Base-by-base conservation (phyloP, 2,888 invertebrate genomes). In the Rhorus exstirpatorius region DNA sequence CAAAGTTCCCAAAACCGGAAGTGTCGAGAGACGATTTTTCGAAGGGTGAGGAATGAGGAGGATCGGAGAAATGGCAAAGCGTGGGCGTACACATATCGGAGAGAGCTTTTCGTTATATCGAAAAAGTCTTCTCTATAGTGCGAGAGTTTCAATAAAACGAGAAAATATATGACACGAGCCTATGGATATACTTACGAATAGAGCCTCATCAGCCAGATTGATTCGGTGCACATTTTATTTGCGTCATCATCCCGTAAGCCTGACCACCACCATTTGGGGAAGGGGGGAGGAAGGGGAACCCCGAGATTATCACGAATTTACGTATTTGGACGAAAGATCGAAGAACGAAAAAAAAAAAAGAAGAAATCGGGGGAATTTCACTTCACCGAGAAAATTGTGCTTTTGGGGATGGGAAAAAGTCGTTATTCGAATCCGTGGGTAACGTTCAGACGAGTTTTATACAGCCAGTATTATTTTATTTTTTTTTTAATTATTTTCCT, bases 171-270 rank as follows among this genome's bases (percentile, higher is more conserved):
- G n/a, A n/a, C n/a, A n/a, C n/a, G n/a, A n/a, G n/a, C n/a, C n/a
- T n/a, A n/a, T 7, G 14, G 26, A 19, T 74, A 83, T 89, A 91
- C 92, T 92, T 88, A 92, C 92, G 89, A 90, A 90, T 89, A 86
- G 87, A 90, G 91, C 90, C 90, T 90, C 91, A 91, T 92, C 89
- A 90, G 92, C 90, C 91, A 89, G 90, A 88, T 90, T 87, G 89
- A 86, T 90, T 86, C 81, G 87, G 83, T 84, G 88, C 88, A 89
- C 92, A 89, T 91, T 91, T 88, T 87, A 88, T 90, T 86, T 89
- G 89, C 89, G 89, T 92, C 91, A 90, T 92, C 86, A 86, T 85
- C 85, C 85, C 85, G 83, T 75, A 35, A 81, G 55, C 60, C 78
- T 76, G 51, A 67, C 68, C 83, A 84, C 79, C 83, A 84, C 77